A percentile compares a stretch with the other conserved stretches of the same genome.
These are phyloP conservation scores for Scaeva pyrastri DNA, from an alignment of 2,888 invertebrate genomes.

Conservation along the genomic window DNA sequence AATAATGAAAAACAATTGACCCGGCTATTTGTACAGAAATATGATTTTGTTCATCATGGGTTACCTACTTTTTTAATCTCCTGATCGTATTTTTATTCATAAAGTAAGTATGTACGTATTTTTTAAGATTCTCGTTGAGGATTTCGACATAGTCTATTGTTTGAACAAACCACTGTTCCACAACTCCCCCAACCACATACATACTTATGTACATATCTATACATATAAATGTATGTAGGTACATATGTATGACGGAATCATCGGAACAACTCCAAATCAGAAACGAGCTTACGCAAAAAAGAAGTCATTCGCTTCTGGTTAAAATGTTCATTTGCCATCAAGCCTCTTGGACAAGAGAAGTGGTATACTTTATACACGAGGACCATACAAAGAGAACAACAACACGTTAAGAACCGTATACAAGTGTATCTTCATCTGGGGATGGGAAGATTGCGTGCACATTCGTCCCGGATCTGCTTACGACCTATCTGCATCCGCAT, in stretches of 20 bases:
- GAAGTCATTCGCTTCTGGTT: constrained; percentile 72
- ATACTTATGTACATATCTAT: no score
- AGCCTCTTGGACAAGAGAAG: constrained; percentile 6
- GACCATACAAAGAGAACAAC: constrained; percentile 21
- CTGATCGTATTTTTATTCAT: no score
- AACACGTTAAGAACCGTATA: constrained; percentile 42
- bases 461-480: constrained; percentile 42
- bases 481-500: constrained; percentile 27
- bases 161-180: constrained; percentile 10
- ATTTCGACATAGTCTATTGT: no score
- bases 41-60: no score
- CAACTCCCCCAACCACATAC: constrained; percentile 37
- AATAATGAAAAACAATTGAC: no score
- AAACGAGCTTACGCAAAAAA: constrained; percentile 51
- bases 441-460: constrained; percentile 54
- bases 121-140: no score
- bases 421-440: constrained; percentile 62
- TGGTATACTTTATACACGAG: constrained; percentile 17
- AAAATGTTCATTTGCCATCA: constrained; percentile 50
- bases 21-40: no score
- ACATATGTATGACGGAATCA: no score
- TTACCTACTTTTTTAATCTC: no score
- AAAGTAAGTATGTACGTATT: no score
- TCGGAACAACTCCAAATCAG: constrained; percentile 28
- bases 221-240: no score